Evolutionary conservation across 2,888 invertebrate genomes (phyloP).

Genomic region (Morpho helenor): DNA sequence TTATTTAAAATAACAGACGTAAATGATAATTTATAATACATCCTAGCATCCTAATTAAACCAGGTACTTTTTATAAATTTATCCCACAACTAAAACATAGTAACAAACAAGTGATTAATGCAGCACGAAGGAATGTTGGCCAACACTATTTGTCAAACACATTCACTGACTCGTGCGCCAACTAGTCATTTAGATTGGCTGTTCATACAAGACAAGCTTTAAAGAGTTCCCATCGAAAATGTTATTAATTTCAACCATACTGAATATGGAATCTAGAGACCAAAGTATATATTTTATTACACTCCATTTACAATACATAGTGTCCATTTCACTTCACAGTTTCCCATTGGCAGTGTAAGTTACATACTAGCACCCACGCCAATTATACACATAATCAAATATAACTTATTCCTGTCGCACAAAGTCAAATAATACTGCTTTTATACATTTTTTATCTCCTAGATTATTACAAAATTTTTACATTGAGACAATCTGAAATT

Average conservation of each 20-base stretch:
- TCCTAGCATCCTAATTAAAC: conserved; percentile 78
- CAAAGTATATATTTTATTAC: neutral
- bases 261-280: too few species aligned
- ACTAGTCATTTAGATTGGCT: conserved; percentile 38
- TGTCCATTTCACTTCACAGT: conserved; percentile 23
- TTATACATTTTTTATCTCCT: conserved; percentile 6
- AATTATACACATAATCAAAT: conserved; percentile 14
- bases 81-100: conserved; percentile 51
- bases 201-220: neutral
- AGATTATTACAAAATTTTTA: conserved; percentile 5
- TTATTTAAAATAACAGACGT: conserved; percentile 78
- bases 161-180: conserved; percentile 33
- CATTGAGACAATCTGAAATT: neutral
- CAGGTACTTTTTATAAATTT: conserved; percentile 78
- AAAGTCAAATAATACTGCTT: conserved; percentile 32
- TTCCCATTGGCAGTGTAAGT: conserved; percentile 35
- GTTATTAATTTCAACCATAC: neutral
- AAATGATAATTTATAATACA: conserved; percentile 77
- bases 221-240: neutral
- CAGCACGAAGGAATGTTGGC: conserved; percentile 78
- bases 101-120: conserved; percentile 66
- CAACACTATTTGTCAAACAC: conserved; percentile 48
- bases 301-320: conserved; percentile 7
- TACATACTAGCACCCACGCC: conserved; percentile 34
- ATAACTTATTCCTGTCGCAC: conserved; percentile 18